phyloP scores from a whole-genome alignment of 2,797 vertebrate species.

The Gobio occitaniae region DNA sequence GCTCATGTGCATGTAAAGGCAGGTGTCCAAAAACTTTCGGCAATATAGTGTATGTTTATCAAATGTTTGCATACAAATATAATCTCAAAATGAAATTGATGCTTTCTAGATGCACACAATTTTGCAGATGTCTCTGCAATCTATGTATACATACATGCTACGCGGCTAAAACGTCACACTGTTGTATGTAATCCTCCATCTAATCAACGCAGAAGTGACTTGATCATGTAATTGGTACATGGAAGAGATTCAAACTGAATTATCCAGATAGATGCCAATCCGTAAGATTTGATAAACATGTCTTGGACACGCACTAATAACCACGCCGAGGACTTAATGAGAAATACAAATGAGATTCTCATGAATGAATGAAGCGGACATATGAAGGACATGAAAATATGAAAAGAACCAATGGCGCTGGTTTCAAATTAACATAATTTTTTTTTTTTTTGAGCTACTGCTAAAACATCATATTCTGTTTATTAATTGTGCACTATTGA shows the following conservation, averaged over 20 bases:
- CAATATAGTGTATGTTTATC: not conserved
- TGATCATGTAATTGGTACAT: constrained; percentile 38
- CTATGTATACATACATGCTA: not conserved
- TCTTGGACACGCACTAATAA: not conserved
- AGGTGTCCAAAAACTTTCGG: too few relatives aligned
- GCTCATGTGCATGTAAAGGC: too few relatives aligned
- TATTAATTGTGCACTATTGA: too few relatives aligned
- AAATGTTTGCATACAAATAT: not conserved
- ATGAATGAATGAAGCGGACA: not conserved
- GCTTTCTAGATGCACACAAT: not conserved
- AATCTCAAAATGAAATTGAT: not conserved
- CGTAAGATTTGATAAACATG: not conserved
- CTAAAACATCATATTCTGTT: not conserved
- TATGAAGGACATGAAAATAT: not conserved
- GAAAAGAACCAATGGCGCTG: not conserved
- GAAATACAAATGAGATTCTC: not conserved
- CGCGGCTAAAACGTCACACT: not conserved
- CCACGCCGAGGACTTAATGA: not conserved
- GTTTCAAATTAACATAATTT: not conserved
- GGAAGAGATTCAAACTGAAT: constrained; percentile 19
- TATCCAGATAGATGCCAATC: constrained; percentile 24
- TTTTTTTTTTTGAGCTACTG: not conserved
- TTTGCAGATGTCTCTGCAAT: not conserved
- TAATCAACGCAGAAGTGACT: constrained; percentile 23
- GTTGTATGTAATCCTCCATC: not conserved